These are phyloP conservation scores for Nomada flava DNA, from an alignment of 2,888 invertebrate genomes.

Conservation along the genomic window DNA sequence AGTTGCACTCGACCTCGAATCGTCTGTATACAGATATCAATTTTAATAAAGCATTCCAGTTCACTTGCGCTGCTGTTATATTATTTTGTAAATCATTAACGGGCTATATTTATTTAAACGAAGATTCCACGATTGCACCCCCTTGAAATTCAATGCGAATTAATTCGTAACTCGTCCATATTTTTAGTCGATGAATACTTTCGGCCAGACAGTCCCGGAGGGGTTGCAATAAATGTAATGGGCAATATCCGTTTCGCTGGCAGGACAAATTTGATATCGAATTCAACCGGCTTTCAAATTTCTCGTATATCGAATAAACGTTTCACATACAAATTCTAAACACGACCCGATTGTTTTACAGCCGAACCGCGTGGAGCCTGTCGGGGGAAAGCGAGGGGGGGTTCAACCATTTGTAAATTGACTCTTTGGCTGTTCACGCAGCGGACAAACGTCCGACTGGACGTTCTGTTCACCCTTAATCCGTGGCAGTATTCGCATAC, in stretches of 20 bases:
- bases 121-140: not conserved
- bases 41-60: too few species aligned
- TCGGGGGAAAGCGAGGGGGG: conserved; percentile 63
- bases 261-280: too few species aligned
- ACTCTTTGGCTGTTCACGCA: conserved; percentile 74
- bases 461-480: conserved; percentile 55
- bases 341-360: too few species aligned
- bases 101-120: not conserved
- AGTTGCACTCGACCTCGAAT: too few species aligned
- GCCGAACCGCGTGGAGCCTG: not conserved
- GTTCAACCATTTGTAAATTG: conserved; percentile 76
- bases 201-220: not conserved
- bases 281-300: too few species aligned
- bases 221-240: too few species aligned
- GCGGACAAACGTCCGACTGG: conserved; percentile 47
- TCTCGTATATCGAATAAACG: too few species aligned
- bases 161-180: not conserved
- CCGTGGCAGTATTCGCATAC: conserved; percentile 17
- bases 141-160: not conserved
- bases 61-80: too few species aligned
- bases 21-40: too few species aligned
- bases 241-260: too few species aligned
- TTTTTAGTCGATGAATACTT: not conserved
- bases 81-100: not conserved
- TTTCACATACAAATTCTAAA: too few species aligned